Evolutionary conservation across 2,888 invertebrate species (phyloP), one percentile per base, ranked within the genome.

Genomic region (Tuta absoluta): DNA sequence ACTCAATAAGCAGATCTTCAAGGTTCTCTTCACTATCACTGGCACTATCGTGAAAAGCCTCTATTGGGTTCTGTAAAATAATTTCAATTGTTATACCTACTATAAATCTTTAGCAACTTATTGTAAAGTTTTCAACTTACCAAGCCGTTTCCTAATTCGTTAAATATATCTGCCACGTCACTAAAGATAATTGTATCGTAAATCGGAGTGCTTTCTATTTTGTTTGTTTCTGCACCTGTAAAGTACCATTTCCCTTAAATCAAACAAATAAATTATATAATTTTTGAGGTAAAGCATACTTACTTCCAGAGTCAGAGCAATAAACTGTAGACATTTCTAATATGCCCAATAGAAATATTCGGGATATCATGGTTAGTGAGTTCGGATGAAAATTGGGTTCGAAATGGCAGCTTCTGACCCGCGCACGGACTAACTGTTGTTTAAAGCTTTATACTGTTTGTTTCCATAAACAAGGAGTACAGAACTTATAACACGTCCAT

Each of bases 151-250:
- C 86, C 85, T 65, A 88, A 80, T 61, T 89, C 89, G 67, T 84
- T 87, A 63, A 90, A 78, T 63, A 90, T 82, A 69, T 91, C 89
- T 48, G 89, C 84, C 28, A 91, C 82, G 68, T 91, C 91, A 65
- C 81, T 87, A 66, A 85, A 86, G 66, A 91, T 84, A 61, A 91
- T 83, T 10, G 87, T 84, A 71, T 90, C 87, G 67, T 86, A 86
- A 69, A 84, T 78, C 64, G 91, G 89, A 59, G 80, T 76, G 48
- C 78, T 69, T 73, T 87, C 88, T 67, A 85, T 72, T 65, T 77
- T 77, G 73, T 84, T 87, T 65, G 73, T 72, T 72, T 87, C 87
- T 57, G 75, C 72, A 74, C 83, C 88, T 88, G 69, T 23, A 23
- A 53, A 45, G 17, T 41, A 45, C n/a, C 17, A n/a, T 45, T 45